Conservation (phyloP, 2,113 vertebrate species). For the Falcunculus frontatus region DNA sequence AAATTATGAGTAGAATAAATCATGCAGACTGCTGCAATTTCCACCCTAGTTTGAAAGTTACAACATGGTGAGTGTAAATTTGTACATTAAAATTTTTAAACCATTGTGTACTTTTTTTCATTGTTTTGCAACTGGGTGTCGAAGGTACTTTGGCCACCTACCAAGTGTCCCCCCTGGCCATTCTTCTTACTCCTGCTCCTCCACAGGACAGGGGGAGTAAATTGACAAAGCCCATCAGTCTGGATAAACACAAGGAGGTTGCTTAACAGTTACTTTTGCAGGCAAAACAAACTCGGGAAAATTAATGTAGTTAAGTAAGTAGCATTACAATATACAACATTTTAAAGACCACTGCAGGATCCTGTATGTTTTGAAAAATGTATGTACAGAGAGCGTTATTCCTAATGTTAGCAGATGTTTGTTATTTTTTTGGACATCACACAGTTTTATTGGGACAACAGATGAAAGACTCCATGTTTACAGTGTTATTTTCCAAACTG, state of each 20-base stretch:
- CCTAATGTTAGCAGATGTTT: not conserved
- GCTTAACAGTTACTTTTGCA: not conserved
- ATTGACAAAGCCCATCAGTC: fast-evolving
- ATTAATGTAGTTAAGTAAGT: not conserved
- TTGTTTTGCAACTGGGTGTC: not conserved
- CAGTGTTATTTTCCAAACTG: not conserved
- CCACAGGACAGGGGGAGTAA: not conserved
- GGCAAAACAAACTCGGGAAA: not conserved
- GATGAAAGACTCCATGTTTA: not conserved
- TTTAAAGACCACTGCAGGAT: not conserved
- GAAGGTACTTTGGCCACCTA: not conserved
- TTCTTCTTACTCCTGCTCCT: not conserved
- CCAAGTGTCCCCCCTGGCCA: not conserved
- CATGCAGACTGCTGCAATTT: not conserved
- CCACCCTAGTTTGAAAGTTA: not conserved
- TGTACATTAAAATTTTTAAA: constrained; percentile 58
- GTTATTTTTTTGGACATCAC: not conserved
- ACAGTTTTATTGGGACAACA: not conserved
- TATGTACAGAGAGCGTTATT: not conserved
- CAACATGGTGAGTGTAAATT: not conserved
- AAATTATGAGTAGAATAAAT: not conserved
- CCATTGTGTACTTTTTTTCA: not conserved
- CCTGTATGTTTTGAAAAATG: not conserved
- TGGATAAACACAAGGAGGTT: not conserved
- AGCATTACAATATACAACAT: not conserved